These are phyloP conservation scores for Aspidoscelis tigris DNA, from an alignment of 2,113 vertebrate species.

Conservation along the genomic window DNA sequence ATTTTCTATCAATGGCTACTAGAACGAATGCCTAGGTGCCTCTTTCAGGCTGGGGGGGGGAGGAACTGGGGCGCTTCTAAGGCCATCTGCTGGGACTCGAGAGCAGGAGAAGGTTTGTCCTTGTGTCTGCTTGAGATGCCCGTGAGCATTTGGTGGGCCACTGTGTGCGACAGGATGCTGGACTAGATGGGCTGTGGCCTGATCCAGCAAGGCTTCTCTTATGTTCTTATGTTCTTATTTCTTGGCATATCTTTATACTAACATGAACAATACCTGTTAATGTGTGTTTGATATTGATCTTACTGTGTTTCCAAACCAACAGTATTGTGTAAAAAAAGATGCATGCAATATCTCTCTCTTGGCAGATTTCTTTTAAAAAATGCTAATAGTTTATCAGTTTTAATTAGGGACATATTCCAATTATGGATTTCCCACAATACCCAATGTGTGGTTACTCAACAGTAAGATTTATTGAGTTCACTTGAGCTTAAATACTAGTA, in stretches of 20 bases:
- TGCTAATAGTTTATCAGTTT: background rate
- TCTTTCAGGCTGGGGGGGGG: too few relatives aligned
- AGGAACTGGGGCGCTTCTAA: too few relatives aligned
- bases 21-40: too few relatives aligned
- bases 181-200: too few relatives aligned
- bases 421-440: background rate
- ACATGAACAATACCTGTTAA: conserved; percentile 8
- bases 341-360: background rate
- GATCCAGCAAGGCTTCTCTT: too few relatives aligned
- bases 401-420: background rate
- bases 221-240: background rate
- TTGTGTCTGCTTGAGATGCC: too few relatives aligned
- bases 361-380: background rate
- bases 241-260: background rate
- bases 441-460: background rate
- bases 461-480: background rate
- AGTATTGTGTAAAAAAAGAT: background rate
- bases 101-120: too few relatives aligned
- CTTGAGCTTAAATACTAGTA: background rate
- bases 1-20: background rate
- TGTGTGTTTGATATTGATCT: background rate
- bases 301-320: background rate
- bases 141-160: too few relatives aligned
- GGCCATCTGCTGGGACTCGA: too few relatives aligned
- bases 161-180: too few relatives aligned